Evolutionary conservation across 2,797 vertebrate genomes (phyloP).

Genomic region (Halcyon smyrnensis): DNA sequence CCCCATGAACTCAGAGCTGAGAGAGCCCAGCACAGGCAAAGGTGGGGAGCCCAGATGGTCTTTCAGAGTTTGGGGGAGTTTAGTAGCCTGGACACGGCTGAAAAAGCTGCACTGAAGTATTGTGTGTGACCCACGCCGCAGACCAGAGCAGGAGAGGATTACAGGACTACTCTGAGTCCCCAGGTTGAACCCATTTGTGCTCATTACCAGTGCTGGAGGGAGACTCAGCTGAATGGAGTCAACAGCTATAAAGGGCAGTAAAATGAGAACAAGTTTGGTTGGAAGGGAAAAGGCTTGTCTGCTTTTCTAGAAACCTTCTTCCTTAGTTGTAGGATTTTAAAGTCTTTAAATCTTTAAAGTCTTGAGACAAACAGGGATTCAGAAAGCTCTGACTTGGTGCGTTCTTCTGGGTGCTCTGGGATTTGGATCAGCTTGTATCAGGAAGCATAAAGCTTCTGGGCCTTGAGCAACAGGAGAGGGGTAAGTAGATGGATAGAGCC

Average conservation of each 20-base stretch:
- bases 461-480: background rate
- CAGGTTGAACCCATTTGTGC: background rate
- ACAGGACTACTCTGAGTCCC: accelerated
- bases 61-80: background rate
- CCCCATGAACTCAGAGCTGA: background rate
- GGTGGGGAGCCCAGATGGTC: background rate
- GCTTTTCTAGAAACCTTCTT: background rate
- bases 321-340: background rate
- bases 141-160: background rate
- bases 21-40: background rate
- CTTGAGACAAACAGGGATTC: too few species aligned
- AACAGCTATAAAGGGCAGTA: background rate
- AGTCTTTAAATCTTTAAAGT: too few species aligned
- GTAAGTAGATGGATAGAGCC: background rate
- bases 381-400: background rate
- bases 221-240: background rate
- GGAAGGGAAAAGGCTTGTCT: background rate
- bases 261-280: background rate
- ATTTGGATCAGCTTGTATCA: background rate
- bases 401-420: background rate
- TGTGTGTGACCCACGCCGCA: accelerated
- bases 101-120: background rate
- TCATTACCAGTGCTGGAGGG: background rate
- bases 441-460: background rate
- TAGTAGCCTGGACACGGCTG: background rate